Evolutionary conservation across 2,888 invertebrate genomes (phyloP), one percentile per base, ranked within the genome.

Genomic region (Pilophorus perplexus): DNA sequence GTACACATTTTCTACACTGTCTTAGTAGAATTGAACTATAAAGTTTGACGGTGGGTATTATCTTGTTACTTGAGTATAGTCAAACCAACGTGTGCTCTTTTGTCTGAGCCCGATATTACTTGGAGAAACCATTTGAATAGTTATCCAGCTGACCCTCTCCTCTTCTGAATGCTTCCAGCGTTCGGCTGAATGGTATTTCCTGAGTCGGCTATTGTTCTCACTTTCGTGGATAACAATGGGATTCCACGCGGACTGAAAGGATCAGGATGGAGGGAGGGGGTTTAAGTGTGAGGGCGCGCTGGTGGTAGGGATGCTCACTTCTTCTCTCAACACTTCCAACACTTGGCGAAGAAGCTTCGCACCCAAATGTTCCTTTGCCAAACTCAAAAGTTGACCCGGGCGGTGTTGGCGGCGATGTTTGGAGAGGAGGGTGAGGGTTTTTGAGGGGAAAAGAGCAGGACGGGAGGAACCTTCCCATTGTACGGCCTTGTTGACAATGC

Each of bases 351-450:
- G 52, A 27, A 52, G 52, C 52, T 14, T 52, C 52, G 52, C 52
- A 52, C n/a, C 52, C 52, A 27, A 52, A 52, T 52, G 25, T 23
- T 52, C 52, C 52, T 52, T 52, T 52, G 52, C 52, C 52, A 52
- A 52, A 52, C 52, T 52, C 27, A 42, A 28, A 52, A 52, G 52
- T 52, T 52, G 52, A 52, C 52, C 52, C 27, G 10, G 27, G 42
- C n/a, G n/a, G n/a, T n/a, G n/a, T n/a, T n/a, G n/a, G n/a, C n/a
- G n/a, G n/a, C n/a, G n/a, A n/a, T n/a, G n/a, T n/a, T n/a, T n/a
- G n/a, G n/a, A n/a, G n/a, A n/a, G n/a, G n/a, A n/a, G n/a, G n/a
- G n/a, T n/a, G n/a, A n/a, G n/a, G n/a, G n/a, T n/a, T n/a, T n/a
- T n/a, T n/a, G n/a, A n/a, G n/a, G n/a, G n/a, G n/a, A n/a, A n/a